Base-by-base conservation (phyloP, 2,113 vertebrate genomes). In the Syngnathoides biaculeatus region DNA sequence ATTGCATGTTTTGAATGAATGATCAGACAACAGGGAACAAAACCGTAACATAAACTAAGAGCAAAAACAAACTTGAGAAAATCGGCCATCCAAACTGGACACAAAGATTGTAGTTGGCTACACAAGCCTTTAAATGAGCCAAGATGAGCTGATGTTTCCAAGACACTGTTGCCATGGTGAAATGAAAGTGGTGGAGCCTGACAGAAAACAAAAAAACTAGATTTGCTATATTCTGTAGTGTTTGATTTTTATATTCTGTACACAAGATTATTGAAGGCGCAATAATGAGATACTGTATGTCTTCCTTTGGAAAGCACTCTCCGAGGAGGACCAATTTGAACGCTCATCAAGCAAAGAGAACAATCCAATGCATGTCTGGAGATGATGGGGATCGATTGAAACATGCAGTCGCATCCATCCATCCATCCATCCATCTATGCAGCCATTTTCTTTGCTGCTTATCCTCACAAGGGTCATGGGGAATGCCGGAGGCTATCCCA, bases 81-180 rank as follows among this genome's bases (percentile, higher is more conserved):
- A 50, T 50, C 47, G 4, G n/a, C 6, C 5, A 14, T 50, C 48
- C 24, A 56, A 56, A 27, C 55, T 57, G 26, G 55, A 27, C 14
- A 17, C 55, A 30, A 35, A 57, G 26, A 27, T 56, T 65, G 64
- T n/a, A 22, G 13, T 35, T 50, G 62, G 48, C 42, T 24, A 3
- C 13, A 13, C 15, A 39, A 57, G 53, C 9, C 20, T 47, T 61
- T 52, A 26, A 17, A 30, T 57, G 5, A 30, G 26, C 55, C 55
- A 57, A 1, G 12, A 19, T 14, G 27, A 27, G 40, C 8, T 50
- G 43, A 63, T 64, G 26, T 47, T 30, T 30, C 26, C 56, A 55
- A 62, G 71, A 67, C 65, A 40, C 72, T 38, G 77, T 78, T 78
- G 64, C 72, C 70, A 72, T 78, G 73, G 78, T 60, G 48, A 80